Evolutionary conservation across 1,140 invertebrate genomes (phyloP).

Genomic region (Hyles vespertilio): DNA sequence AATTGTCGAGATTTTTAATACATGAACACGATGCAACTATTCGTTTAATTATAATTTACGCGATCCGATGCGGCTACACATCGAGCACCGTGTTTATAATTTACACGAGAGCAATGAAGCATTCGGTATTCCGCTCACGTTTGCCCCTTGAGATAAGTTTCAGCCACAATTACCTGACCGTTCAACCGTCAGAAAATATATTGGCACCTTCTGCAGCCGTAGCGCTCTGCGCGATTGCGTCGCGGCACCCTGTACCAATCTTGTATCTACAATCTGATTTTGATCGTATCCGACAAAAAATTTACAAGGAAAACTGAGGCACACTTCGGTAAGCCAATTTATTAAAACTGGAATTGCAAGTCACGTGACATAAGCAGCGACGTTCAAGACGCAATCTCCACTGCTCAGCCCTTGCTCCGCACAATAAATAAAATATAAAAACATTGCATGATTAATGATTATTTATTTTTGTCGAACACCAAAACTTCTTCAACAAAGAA

Average conservation of each 20-base stretch:
- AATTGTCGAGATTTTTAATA: no score
- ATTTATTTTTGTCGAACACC: constrained; percentile 50
- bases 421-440: constrained; percentile 37
- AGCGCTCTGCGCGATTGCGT: constrained; percentile 24
- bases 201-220: constrained; percentile 62
- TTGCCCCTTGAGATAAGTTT: constrained; percentile 68
- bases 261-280: constrained; percentile 54
- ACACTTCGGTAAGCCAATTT: constrained; percentile 17
- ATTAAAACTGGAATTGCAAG: constrained; percentile 20
- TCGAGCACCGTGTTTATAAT: constrained; percentile 52
- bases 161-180: constrained; percentile 73
- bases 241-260: constrained; percentile 29
- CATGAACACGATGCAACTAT: no score
- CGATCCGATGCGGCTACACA: constrained; percentile 10
- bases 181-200: constrained; percentile 73
- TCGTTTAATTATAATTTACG: no score
- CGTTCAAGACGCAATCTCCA: constrained; percentile 8
- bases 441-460: constrained; percentile 51
- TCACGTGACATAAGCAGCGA: constrained; percentile 16
- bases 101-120: constrained; percentile 49
- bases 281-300: constrained; percentile 28
- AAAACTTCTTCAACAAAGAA: constrained; percentile 51
- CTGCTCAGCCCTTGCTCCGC: constrained; percentile 19
- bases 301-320: constrained; percentile 16
- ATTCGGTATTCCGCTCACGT: constrained; percentile 66